phyloP scores from a whole-genome alignment of 2,113 vertebrate genomes.

The Myrmecophaga tridactyla region DNA sequence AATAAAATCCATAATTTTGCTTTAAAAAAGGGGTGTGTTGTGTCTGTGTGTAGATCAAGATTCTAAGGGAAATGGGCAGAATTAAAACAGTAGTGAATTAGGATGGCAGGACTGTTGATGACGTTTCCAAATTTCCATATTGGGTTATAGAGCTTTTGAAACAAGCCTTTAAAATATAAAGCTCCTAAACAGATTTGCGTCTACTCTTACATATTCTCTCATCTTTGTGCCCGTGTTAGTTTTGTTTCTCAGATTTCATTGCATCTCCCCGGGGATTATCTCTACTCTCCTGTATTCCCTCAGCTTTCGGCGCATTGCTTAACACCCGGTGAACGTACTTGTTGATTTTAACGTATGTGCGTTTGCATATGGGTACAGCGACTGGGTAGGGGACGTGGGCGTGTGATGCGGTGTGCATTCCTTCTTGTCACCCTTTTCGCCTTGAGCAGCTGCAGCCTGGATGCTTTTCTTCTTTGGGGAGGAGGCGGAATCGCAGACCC shows the following conservation, averaged over 20 bases:
- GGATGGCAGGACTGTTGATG: background rate
- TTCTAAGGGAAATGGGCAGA: background rate
- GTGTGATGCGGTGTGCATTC: constrained; percentile 2
- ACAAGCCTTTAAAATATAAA: constrained; percentile 11
- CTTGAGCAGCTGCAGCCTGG: constrained; percentile 58
- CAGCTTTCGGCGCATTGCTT: constrained; percentile 42
- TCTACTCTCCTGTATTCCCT: background rate
- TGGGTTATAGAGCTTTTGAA: background rate
- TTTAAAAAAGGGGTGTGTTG: too few relatives aligned
- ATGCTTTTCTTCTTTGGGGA: background rate
- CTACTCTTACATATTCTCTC: background rate
- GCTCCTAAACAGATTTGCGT: background rate
- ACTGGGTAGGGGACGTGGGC: background rate
- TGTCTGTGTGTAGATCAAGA: background rate
- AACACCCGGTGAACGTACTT: constrained; percentile 40
- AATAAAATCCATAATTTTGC: too few relatives aligned
- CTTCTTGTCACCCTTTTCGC: constrained; percentile 11
- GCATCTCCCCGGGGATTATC: background rate
- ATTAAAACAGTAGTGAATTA: background rate
- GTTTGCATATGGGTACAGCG: constrained; percentile 40
- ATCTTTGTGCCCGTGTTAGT: background rate
- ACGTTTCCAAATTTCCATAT: background rate
- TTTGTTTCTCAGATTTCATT: constrained; percentile 24
- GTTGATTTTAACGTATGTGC: constrained; percentile 51
- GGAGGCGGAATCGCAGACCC: constrained; percentile 60